Percentiles rank a stretch among this genome's conserved stretches.
These are phyloP conservation scores for Papilio xuthus DNA, from an alignment of 1,140 invertebrate species.

Conservation along the genomic window DNA sequence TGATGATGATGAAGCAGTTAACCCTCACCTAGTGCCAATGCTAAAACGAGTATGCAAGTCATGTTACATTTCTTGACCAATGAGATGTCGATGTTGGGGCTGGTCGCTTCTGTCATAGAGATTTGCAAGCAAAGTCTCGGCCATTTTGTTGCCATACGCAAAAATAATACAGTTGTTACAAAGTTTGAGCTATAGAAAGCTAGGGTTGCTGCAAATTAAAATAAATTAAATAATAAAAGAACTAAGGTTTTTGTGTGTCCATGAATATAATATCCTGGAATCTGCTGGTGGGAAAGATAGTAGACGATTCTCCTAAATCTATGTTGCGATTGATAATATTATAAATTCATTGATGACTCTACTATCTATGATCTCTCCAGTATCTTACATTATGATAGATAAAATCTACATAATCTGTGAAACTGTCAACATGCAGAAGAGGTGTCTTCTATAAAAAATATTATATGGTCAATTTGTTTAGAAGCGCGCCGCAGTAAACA, in stretches of 20 bases:
- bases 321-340: too few species aligned
- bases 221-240: not conserved
- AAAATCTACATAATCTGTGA: slow-evolving; percentile 4
- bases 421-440: not conserved
- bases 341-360: not conserved
- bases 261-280: too few species aligned
- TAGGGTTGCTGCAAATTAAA: slow-evolving; percentile 49
- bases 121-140: slow-evolving; percentile 41
- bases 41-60: slow-evolving; percentile 34
- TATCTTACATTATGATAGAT: not conserved
- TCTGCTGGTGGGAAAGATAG: too few species aligned
- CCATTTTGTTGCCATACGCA: slow-evolving; percentile 56
- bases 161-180: slow-evolving; percentile 49
- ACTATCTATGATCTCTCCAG: not conserved
- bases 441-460: not conserved
- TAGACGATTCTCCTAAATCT: too few species aligned
- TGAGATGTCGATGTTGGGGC: slow-evolving; percentile 43
- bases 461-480: slow-evolving; percentile 10
- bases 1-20: too few species aligned
- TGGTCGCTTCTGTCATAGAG: slow-evolving; percentile 44
- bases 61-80: slow-evolving; percentile 24
- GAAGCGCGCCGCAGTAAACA: slow-evolving; percentile 1
- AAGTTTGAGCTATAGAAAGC: slow-evolving; percentile 49
- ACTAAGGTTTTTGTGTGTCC: too few species aligned
- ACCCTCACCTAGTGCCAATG: slow-evolving; percentile 45